Percentiles rank a stretch among this genome's conserved stretches.
These are phyloP conservation scores for Embidobia sp. DNA, from an alignment of 2,888 invertebrate species.

Conservation along the genomic window DNA sequence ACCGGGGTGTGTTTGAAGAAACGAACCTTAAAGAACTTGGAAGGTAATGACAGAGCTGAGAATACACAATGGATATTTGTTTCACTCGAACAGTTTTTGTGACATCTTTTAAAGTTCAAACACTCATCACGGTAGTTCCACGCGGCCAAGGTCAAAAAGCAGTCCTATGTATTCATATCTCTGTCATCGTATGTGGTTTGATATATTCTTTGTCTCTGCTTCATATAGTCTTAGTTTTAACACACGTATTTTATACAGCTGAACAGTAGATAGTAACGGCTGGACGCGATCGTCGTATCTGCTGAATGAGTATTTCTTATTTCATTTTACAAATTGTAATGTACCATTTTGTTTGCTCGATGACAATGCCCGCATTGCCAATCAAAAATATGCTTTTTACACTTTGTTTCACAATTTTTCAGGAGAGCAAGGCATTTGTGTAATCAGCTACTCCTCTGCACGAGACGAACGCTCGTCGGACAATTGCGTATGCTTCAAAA, in stretches of 20 bases:
- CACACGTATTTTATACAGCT: conserved; percentile 72
- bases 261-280: conserved; percentile 79
- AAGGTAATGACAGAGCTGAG: conserved; percentile 48
- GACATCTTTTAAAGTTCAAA: conserved; percentile 41
- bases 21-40: conserved; percentile 22
- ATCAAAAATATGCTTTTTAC: conserved; percentile 56
- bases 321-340: conserved; percentile 29
- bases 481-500: too few relatives aligned
- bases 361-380: conserved; percentile 61
- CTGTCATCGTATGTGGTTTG: conserved; percentile 59
- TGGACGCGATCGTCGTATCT: conserved; percentile 72
- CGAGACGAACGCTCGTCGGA: too few relatives aligned
- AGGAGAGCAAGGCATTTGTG: background rate
- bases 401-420: background rate
- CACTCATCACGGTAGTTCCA: conserved; percentile 61
- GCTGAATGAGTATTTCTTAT: too few relatives aligned
- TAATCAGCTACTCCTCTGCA: too few relatives aligned
- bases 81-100: too few relatives aligned
- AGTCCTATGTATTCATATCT: conserved; percentile 53
- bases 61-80: conserved; percentile 14
- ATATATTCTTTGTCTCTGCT: conserved; percentile 62
- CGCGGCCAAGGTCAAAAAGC: conserved; percentile 55
- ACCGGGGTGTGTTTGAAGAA: conserved; percentile 71
- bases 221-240: conserved; percentile 48
- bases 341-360: conserved; percentile 7